Percentiles rank a stretch among this genome's conserved stretches.
phyloP scores from a whole-genome alignment of 2,113 vertebrate species.

The Nycticryphes semicollaris region DNA sequence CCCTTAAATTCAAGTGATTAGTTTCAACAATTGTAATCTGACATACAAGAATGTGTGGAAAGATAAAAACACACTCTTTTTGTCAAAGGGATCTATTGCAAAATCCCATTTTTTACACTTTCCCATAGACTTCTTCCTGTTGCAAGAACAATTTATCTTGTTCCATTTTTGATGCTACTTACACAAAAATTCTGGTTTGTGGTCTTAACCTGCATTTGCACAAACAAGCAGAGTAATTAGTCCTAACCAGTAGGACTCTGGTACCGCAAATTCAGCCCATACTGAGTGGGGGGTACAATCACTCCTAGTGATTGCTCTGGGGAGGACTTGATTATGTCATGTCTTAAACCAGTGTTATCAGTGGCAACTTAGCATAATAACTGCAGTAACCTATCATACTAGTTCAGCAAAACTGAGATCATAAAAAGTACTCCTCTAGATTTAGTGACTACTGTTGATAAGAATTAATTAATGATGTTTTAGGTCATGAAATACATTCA shows the following conservation, averaged over 20 bases:
- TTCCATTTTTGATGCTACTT: not conserved
- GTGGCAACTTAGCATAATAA: not conserved
- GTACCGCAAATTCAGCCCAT: not conserved
- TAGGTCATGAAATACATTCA: not conserved
- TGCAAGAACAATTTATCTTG: not conserved
- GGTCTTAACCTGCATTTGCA: not conserved
- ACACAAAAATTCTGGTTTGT: not conserved
- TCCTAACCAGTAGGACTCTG: not conserved
- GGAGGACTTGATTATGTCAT: not conserved
- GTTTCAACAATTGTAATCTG: not conserved
- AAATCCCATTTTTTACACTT: not conserved
- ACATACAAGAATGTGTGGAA: not conserved
- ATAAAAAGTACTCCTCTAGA: not conserved
- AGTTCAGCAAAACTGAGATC: not conserved
- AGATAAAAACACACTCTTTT: not conserved
- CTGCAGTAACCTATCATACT: not conserved
- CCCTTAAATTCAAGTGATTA: not conserved
- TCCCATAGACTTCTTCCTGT: not conserved
- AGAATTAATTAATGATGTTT: not conserved
- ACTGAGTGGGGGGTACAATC: not conserved
- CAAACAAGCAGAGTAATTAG: not conserved
- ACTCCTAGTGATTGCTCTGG: not conserved
- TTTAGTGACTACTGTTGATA: not conserved
- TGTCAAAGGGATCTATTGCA: not conserved
- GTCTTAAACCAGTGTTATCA: not conserved